phyloP scores from a whole-genome alignment of 1,140 invertebrate genomes.

The Drosophila saltans region DNA sequence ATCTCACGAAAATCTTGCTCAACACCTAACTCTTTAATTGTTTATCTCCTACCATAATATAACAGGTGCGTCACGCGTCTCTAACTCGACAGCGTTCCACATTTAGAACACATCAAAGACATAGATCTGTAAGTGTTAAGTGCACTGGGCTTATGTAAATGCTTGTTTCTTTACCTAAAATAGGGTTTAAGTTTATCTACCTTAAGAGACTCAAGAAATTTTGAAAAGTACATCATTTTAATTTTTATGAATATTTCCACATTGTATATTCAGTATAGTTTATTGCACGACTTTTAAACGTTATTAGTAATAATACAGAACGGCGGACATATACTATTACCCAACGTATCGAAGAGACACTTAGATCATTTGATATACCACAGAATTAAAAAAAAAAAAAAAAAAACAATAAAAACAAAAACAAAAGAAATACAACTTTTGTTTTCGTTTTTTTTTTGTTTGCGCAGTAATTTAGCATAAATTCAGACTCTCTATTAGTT shows the following conservation, averaged over 20 bases:
- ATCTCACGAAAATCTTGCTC: constrained; percentile 13
- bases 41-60: constrained; percentile 76
- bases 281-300: constrained; percentile 12
- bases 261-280: constrained; percentile 15
- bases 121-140: constrained; percentile 88
- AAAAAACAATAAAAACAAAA: too few species aligned
- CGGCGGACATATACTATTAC: constrained; percentile 4
- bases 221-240: constrained; percentile 18
- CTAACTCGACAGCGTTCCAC: constrained; percentile 88
- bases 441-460: too few species aligned
- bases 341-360: neutral
- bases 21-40: constrained; percentile 58
- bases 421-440: too few species aligned
- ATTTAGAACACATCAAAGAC: constrained; percentile 88
- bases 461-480: too few species aligned
- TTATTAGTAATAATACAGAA: constrained; percentile 1
- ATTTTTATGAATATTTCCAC: constrained; percentile 23
- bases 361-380: too few species aligned
- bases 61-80: constrained; percentile 89
- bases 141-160: constrained; percentile 75
- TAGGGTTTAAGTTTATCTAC: constrained; percentile 34
- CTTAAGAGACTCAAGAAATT: constrained; percentile 18
- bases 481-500: neutral
- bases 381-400: too few species aligned
- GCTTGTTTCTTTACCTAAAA: constrained; percentile 54